phyloP scores from a whole-genome alignment of 2,888 invertebrate species.

The Nomada goodeniana region DNA sequence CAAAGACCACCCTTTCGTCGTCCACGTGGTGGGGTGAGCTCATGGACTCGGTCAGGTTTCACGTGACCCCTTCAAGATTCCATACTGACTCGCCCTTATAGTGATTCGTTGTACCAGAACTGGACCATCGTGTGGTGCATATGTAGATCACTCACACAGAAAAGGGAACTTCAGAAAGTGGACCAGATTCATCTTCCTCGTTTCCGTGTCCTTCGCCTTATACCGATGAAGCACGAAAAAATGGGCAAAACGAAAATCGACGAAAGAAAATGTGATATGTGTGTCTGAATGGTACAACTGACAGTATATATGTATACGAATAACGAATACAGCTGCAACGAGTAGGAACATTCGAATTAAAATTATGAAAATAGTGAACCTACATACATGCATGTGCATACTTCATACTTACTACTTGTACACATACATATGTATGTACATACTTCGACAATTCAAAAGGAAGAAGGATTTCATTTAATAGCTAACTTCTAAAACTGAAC shows the following conservation, averaged over 20 bases:
- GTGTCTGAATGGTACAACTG: too few species aligned
- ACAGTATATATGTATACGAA: too few species aligned
- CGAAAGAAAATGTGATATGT: too few species aligned
- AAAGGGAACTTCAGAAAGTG: background rate
- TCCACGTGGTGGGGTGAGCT: conserved; percentile 76
- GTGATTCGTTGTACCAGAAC: conserved; percentile 43
- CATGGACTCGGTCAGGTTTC: conserved; percentile 72
- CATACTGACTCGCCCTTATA: conserved; percentile 51
- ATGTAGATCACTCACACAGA: background rate
- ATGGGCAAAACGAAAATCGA: background rate
- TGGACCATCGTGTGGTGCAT: conserved; percentile 39
- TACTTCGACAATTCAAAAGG: too few species aligned
- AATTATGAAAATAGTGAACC: too few species aligned
- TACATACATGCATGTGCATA: too few species aligned
- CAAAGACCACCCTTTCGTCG: conserved; percentile 77
- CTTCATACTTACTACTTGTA: too few species aligned
- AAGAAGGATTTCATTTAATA: too few species aligned
- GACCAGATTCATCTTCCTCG: background rate
- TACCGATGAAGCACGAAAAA: background rate
- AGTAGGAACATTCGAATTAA: too few species aligned
- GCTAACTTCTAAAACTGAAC: too few species aligned
- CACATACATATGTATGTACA: too few species aligned
- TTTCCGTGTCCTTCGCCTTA: background rate
- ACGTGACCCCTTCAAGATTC: conserved; percentile 69
- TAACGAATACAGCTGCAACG: too few species aligned